Percentiles rank a stretch among this genome's conserved stretches.
Conservation (phyloP, 2,113 vertebrate species). For the Xiphias gladius region DNA sequence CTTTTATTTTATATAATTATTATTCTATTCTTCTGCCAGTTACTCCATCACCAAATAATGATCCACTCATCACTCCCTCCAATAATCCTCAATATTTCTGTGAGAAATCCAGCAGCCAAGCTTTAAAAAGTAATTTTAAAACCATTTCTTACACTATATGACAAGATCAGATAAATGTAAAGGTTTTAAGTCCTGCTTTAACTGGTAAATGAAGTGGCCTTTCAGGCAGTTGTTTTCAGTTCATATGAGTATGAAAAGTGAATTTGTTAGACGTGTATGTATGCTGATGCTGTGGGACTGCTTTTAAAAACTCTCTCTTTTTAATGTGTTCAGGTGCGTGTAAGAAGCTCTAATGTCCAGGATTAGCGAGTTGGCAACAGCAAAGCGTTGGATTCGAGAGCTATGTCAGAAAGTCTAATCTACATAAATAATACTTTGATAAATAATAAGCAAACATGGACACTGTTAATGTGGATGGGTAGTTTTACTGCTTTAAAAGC, state of each 20-base stretch:
- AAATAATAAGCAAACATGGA: neutral
- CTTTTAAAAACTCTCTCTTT: neutral
- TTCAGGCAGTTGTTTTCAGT: neutral
- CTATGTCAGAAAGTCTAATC: too few relatives aligned
- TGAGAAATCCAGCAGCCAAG: too few relatives aligned
- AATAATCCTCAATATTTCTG: neutral
- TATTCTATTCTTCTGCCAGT: neutral
- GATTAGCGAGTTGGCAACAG: too few relatives aligned
- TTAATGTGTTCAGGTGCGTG: neutral
- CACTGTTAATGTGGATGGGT: neutral
- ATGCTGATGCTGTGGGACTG: neutral
- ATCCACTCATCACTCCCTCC: neutral
- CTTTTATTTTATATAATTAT: neutral
- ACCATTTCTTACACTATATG: neutral
- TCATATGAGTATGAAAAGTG: neutral
- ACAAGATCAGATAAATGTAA: neutral
- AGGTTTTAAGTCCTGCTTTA: too few relatives aligned
- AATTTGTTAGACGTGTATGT: neutral
- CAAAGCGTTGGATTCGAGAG: too few relatives aligned
- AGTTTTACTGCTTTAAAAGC: neutral
- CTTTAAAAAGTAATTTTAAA: too few relatives aligned
- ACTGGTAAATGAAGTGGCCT: too few relatives aligned
- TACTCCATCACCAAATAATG: neutral
- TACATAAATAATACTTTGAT: neutral
- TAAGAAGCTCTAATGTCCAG: neutral